Base-by-base conservation (phyloP, 2,113 vertebrate species). In the Callipepla californica region DNA sequence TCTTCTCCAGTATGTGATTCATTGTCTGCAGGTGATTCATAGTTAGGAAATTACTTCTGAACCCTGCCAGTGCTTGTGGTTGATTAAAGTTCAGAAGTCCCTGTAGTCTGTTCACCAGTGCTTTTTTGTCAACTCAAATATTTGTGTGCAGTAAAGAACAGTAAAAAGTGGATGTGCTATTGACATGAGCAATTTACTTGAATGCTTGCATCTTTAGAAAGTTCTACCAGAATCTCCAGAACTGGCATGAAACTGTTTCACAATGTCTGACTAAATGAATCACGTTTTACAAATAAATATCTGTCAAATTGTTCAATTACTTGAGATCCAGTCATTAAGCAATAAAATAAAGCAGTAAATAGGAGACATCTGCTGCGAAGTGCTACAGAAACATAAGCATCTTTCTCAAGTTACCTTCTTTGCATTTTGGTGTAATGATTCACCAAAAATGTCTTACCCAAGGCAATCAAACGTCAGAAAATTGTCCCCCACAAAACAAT, bases 21-120 rank as follows among this genome's bases (percentile, higher is more conserved):
- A 97, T 97, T 98, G 98, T 98, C 98, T 97, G 97, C 97, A 98
- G 97, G 98, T 98, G 98, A 98, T 98, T 98, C 98, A 98, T 98
- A 97, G 96, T 96, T 98, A 97, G 97, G 98, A 98, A 98, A 98
- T 98, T 97, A 97, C 96, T 97, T 97, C 96, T 97, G 98, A 98
- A 95, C 96, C 92, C 97, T 98, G 97, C 97, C 97, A 97, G 97
- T 97, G 97, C 96, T 97, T 98, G 96, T 94, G 97, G 97, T 96
- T 98, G 98, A 98, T 98, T 97, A 97, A 97, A 98, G 97, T 97
- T 96, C 97, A 97, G 97, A 97, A 97, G 97, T 97, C 97, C 96
- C 96, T 96, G 95, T 97, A 92, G 97, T 96, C 95, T 96, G 96
- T 87, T 97, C 97, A 95, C 97, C 97, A 95, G 95, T 13, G 89